phyloP scores from a whole-genome alignment of 2,113 vertebrate species.

The Sprattus sprattus region DNA sequence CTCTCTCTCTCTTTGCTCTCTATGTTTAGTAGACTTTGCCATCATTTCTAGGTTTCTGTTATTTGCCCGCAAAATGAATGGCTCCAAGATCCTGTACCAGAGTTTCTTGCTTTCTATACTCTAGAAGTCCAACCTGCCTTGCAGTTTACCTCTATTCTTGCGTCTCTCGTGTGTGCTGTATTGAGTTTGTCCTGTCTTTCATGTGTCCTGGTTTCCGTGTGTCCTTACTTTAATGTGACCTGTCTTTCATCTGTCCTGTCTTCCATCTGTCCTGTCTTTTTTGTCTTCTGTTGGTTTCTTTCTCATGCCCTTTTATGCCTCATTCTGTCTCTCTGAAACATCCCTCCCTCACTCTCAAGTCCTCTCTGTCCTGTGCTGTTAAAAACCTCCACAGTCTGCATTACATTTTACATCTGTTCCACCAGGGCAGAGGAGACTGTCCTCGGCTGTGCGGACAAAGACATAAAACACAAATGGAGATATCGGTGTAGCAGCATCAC shows the following conservation, averaged over 20 bases:
- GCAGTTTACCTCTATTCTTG: no score
- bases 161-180: not conserved
- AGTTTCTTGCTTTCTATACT: not conserved
- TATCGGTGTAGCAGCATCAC: not conserved
- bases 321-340: not conserved
- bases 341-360: not conserved
- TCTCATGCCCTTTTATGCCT: not conserved
- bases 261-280: not conserved
- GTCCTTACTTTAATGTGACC: no score
- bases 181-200: not conserved
- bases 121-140: no score
- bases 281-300: not conserved
- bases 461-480: not conserved
- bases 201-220: not conserved
- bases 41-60: not conserved
- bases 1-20: not conserved
- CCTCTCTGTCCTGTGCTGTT: not conserved
- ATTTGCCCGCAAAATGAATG: not conserved
- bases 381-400: not conserved
- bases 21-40: not conserved
- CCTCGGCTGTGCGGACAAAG: not conserved
- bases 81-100: not conserved
- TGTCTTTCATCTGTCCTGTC: not conserved
- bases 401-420: not conserved
- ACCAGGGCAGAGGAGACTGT: not conserved